Base-by-base conservation (phyloP, 2,797 vertebrate species). In the Lithobates sylvaticus region DNA sequence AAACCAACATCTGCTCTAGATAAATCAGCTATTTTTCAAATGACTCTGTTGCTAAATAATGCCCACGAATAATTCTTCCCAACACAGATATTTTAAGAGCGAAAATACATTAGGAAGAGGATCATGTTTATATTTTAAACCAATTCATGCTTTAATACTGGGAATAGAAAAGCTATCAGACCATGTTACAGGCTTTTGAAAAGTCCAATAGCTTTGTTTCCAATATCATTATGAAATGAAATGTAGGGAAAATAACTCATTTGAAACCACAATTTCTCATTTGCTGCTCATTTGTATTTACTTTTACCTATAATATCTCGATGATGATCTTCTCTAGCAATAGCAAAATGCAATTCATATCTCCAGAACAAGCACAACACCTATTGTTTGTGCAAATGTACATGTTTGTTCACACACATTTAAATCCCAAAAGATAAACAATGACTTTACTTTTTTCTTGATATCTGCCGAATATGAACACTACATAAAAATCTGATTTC, bases 51-150 rank as follows among this genome's bases (percentile, higher is more conserved):
- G 93, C 95, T 93, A 94, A 91, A 85, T 93, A 90, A 92, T 92
- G 93, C 93, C 89, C 88, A 88, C 86, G 75, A 79, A 83, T 83
- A 76, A 90, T 92, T 92, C 95, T 93, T 91, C 94, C 91, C 96
- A 92, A 96, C 96, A 91, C 90, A 95, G 94, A 93, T 93, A 97
- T 96, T 93, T 95, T 92, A 90, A 96, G 93, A 95, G 94, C 90
- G 94, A 92, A 95, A 94, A 96, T 95, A 94, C 95, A 95, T 93
- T 95, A 94, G 92, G 93, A 92, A 92, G 89, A 27, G 44, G 85
- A 79, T 95, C 92, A 90, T 91, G 92, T 93, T 94, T 93, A 90
- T 93, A 95, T 92, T 93, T 90, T 91, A 91, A 93, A 91, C 92
- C 93, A 90, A 94, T 93, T 93, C 88, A 92, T 91, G 89, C 88